Conservation (phyloP, 2,113 vertebrate genomes). For the Corythaixoides concolor region DNA sequence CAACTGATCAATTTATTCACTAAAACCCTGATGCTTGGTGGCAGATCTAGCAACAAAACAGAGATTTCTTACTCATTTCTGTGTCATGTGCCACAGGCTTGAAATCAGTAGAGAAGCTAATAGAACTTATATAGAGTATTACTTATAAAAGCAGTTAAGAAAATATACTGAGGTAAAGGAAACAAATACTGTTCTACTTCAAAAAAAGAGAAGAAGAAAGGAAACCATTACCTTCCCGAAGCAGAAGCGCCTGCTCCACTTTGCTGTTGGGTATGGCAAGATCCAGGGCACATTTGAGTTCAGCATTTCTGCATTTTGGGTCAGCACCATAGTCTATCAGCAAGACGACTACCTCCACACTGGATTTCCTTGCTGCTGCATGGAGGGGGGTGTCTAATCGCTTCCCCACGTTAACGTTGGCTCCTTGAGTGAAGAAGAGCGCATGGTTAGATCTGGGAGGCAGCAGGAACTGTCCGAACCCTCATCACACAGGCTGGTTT, state of each 20-base stretch:
- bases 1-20: neutral
- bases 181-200: neutral
- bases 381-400: conserved; percentile 84
- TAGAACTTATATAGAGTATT: neutral
- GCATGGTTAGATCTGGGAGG: neutral
- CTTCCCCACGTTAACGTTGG: conserved; percentile 78
- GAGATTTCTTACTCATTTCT: neutral
- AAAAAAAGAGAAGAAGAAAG: neutral
- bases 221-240: conserved; percentile 74
- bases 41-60: neutral
- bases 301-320: conserved; percentile 76
- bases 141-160: neutral
- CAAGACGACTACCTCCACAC: conserved; percentile 72
- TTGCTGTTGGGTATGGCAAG: conserved; percentile 75
- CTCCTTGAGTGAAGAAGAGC: conserved; percentile 76
- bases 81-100: neutral
- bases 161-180: neutral
- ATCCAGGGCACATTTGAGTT: conserved; percentile 84
- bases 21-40: neutral
- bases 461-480: neutral
- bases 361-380: conserved; percentile 76
- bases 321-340: conserved; percentile 89
- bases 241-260: conserved; percentile 74
- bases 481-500: neutral
- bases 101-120: neutral